phyloP scores from a whole-genome alignment of 2,888 invertebrate genomes.

The Adelognathus sp. region DNA sequence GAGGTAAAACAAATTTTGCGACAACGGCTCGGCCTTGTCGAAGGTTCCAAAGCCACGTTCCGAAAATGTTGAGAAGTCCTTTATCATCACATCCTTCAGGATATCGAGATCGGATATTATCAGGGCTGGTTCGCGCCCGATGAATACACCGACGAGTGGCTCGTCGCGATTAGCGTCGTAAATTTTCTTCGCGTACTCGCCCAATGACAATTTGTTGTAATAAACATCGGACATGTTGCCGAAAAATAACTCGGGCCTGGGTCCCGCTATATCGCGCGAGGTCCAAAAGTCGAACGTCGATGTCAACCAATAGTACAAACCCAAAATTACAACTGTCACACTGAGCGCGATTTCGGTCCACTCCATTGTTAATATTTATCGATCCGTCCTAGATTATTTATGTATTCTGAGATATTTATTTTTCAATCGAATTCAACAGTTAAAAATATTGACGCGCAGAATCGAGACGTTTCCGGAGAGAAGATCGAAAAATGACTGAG shows the following conservation, averaged over 20 bases:
- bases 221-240: conserved; percentile 73
- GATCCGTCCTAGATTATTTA: not conserved
- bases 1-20: conserved; percentile 74
- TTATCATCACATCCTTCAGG: conserved; percentile 65
- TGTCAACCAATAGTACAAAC: conserved; percentile 66
- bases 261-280: conserved; percentile 75
- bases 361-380: not conserved
- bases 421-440: too few relatives aligned
- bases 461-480: too few relatives aligned
- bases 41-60: conserved; percentile 56
- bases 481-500: too few relatives aligned
- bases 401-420: not conserved
- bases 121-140: conserved; percentile 58
- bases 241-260: conserved; percentile 71
- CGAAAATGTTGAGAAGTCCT: conserved; percentile 63
- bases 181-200: conserved; percentile 42
- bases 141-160: conserved; percentile 64
- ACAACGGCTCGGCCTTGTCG: conserved; percentile 72
- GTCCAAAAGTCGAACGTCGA: conserved; percentile 79
- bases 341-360: not conserved
- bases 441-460: too few relatives aligned
- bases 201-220: conserved; percentile 2
- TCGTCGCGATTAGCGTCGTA: conserved; percentile 60
- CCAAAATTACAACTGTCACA: not conserved
- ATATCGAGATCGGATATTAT: conserved; percentile 65